Evolutionary conservation across 2,888 invertebrate species (phyloP), one percentile per base, ranked within the genome.

Genomic region (Acronicta alni): DNA sequence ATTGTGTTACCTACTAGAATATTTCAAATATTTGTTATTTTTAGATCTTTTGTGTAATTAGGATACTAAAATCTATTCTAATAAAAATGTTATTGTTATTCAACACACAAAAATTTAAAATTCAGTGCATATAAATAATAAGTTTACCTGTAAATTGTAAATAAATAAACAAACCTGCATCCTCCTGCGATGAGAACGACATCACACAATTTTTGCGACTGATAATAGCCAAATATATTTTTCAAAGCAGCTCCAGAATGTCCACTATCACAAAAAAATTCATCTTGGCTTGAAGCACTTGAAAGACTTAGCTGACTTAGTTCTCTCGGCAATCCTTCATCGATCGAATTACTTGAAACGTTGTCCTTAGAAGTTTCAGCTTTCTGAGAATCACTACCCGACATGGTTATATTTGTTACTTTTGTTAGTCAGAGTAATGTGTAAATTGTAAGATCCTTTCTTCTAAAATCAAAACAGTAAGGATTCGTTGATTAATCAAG

Each of bases 131-230:
- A 5, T 26, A 26, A 26, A 9, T 26, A 26, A 1, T 1, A 26
- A 9, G 7, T 32, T 10, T 69, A 46, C 26, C 7, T 58, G 47
- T 51, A 9, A 57, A 49, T 41, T 43, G 54, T 35, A 35, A n/a
- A 35, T 72, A 72, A 67, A 69, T 63, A 70, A 74, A 79, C 86
- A 79, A 83, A 95, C 96, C 95, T 95, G 89, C 95, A 95, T 61
- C 96, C 96, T 85, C 97, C 98, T 64, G 97, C 98, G 77, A 98
- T 96, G 20, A 99, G 95, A 17, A 96, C 96, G 48, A 99, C 97
- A 94, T 99, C 99, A 85, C 98, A 98, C 52, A 99, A 94, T 89
- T 97, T 97, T 79, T 97, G 96, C 61, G 97, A 96, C 83, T 97
- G 96, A 71, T 97, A 95, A 92, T 98, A 98, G 52, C 96, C 95